Evolutionary conservation across 2,888 invertebrate genomes (phyloP).

Genomic region (Deroplatys truncata): DNA sequence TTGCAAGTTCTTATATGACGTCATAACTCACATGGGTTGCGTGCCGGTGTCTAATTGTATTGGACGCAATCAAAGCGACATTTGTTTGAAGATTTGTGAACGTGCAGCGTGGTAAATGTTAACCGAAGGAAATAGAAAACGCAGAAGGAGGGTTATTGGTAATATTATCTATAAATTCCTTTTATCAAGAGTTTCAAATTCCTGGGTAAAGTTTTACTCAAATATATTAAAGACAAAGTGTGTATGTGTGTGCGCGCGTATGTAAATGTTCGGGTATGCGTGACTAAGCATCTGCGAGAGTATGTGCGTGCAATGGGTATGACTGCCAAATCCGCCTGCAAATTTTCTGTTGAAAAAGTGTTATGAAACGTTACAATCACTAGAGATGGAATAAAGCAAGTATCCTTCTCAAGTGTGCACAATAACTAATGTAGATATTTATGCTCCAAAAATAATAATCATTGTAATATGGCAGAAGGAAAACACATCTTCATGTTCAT

Average conservation of each 20-base stretch:
- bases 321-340: background rate
- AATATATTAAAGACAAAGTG: background rate
- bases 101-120: background rate
- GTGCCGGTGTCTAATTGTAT: background rate
- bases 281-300: background rate
- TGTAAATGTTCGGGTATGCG: background rate
- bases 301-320: background rate
- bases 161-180: background rate
- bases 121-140: background rate
- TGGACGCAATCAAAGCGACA: background rate
- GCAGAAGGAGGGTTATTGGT: background rate
- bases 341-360: background rate
- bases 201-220: background rate
- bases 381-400: background rate
- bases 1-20: background rate
- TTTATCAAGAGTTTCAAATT: background rate
- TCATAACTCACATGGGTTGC: background rate
- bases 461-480: background rate
- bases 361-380: background rate
- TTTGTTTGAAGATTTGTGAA: background rate
- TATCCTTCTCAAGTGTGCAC: background rate
- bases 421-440: background rate
- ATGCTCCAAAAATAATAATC: background rate
- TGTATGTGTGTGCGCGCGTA: background rate
- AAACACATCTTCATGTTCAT: background rate